Conservation (phyloP, 2,797 vertebrate species). For the Knipowitschia caucasica region DNA sequence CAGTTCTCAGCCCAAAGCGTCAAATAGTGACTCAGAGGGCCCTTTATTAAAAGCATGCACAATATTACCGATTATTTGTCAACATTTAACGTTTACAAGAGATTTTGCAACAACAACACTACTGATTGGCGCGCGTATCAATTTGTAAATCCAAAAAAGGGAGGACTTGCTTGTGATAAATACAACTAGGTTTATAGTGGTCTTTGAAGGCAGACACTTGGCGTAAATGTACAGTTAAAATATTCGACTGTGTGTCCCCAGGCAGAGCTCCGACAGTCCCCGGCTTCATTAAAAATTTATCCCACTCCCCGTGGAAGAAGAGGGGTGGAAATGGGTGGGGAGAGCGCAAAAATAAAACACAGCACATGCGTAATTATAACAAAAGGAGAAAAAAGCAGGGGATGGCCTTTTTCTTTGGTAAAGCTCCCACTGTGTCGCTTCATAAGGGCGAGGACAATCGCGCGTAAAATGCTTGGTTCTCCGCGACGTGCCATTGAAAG, state of each 20-base stretch:
- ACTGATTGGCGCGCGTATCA: too few species aligned
- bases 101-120: slow-evolving; percentile 86
- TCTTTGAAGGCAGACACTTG: slow-evolving; percentile 96
- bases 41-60: too few species aligned
- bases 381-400: slow-evolving; percentile 78
- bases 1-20: too few species aligned
- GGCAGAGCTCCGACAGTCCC: slow-evolving; percentile 93
- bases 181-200: slow-evolving; percentile 74
- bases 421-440: slow-evolving; percentile 51
- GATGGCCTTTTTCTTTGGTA: slow-evolving; percentile 68
- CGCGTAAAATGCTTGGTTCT: slow-evolving; percentile 38
- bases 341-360: slow-evolving; percentile 80
- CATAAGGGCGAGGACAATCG: background rate
- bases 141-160: background rate
- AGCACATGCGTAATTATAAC: slow-evolving; percentile 79
- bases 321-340: slow-evolving; percentile 74
- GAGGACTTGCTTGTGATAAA: slow-evolving; percentile 2
- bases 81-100: too few species aligned
- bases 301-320: slow-evolving; percentile 90
- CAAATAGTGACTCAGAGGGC: too few species aligned
- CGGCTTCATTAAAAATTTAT: slow-evolving; percentile 99
- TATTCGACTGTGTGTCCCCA: slow-evolving; percentile 95
- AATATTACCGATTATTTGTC: too few species aligned
- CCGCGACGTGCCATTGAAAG: slow-evolving; percentile 36
- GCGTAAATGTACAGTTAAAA: slow-evolving; percentile 99